Evolutionary conservation across 2,797 vertebrate species (phyloP), one percentile per base, ranked within the genome.

Genomic region (Halcyon leucocephala): DNA sequence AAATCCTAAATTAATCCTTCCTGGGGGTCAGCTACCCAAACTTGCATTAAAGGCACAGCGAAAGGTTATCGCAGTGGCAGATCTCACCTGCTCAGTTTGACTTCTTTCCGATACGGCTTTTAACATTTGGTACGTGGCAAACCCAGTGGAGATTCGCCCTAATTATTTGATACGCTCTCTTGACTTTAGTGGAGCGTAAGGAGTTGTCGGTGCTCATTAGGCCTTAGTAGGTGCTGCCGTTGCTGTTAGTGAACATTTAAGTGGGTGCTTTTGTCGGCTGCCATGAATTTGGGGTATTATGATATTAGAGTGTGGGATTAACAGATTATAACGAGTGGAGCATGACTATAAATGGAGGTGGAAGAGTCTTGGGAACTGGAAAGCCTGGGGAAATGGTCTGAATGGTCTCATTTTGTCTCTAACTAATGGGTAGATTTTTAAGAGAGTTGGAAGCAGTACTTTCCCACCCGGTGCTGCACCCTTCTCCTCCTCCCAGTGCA

Each of bases 51-150:
- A 80, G 31, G 57, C 49, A 13, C 62, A 61, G 80, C 0, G 0
- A 92, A 86, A 93, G 91, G 64, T 93, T 87, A 71, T 89, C 49
- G 0, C 5, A 6, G 67, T 73, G 71, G 44, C 88, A 85, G 41
- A 72, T 85, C 71, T 96, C 67, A 86, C 94, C 86, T 94, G 71
- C 74, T 82, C 77, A 15, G 70, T 86, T 83, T 80, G 91, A 82
- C 82, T 80, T 92, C 80, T 87, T 86, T 64, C 42, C 6, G 4
- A 13, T 85, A 12, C 0, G 1, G 70, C 83, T 88, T 95, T 73
- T 93, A 84, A 89, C 90, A 57, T 93, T 93, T 90, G 74, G 25
- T 62, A 26, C 73, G 49, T 49, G 86, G 64, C 91, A 96, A 90
- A 80, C 29, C 67, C 76, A 57, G 81, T 44, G 78, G 74, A 85